Base-by-base conservation (phyloP, 1,140 invertebrate genomes). In the Polyergus mexicanus region DNA sequence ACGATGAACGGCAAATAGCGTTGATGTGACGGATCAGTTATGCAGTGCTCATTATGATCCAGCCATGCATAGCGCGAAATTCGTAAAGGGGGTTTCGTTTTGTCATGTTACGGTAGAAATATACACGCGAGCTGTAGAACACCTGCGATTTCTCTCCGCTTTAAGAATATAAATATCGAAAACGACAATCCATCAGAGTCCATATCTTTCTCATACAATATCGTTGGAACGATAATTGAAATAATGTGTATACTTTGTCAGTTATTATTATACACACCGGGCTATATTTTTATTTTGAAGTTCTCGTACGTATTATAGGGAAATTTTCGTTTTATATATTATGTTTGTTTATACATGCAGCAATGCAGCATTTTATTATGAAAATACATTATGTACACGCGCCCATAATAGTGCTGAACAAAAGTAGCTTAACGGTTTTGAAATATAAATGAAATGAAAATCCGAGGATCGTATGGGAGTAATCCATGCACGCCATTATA, bases 381-480 rank as follows among this genome's bases (percentile, higher is more conserved):
- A 74, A 60, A 68, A 68, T 38, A n/a, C 62, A 19, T 16, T 19
- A 51, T 19, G 16, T 51, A 51, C 13, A 51, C 13, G 16, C 35
- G 7, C 10, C n/a, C 60, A 22, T 51, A 44, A 72, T 71, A 58
- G 68, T 54, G 63, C 63, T 5, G 16, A 54, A 28, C 54, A 47
- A 83, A 83, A 83, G 68, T 56, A 41, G 68, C 54, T 83, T 74
- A 60, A 80, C 25, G 19, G 19, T 47, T 60, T 60, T 83, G 54
- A 83, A 83, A 72, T 19, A 74, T 83, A 72, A 72, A 72, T 81
- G 54, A 60, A 83, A 83, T 35, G 68, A 83, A 83, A 83, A 83
- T 74, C 68, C 78, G 66, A 58, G 68, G 32, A 54, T 38, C 35
- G 47, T 16, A 16, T 51, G 78, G 7, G 54, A 44, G 19, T 41